Evolutionary conservation across 2,888 invertebrate species (phyloP).

Genomic region (Cryptosula pallasiana): DNA sequence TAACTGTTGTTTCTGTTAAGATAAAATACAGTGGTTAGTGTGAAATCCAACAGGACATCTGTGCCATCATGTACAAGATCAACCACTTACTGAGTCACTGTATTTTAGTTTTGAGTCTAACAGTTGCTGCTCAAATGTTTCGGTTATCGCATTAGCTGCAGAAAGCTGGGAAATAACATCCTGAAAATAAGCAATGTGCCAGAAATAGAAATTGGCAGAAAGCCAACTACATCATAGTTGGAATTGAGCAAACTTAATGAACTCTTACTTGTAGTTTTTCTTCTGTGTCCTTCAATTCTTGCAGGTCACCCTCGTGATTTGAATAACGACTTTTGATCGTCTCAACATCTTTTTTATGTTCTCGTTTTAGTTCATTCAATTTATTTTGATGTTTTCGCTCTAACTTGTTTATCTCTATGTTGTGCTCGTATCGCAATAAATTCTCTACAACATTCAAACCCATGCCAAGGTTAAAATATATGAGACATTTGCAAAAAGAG

Average conservation of each 20-base stretch:
- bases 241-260: too few relatives aligned
- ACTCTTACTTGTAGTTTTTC: conserved; percentile 18
- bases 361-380: conserved; percentile 32
- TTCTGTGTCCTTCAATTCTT: neutral
- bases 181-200: neutral
- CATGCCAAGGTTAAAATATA: neutral
- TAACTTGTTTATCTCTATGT: neutral
- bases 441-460: conserved; percentile 2
- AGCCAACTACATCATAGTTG: too few relatives aligned
- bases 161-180: neutral
- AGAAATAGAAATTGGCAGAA: too few relatives aligned
- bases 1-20: neutral
- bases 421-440: conserved; percentile 4
- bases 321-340: neutral
- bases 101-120: conserved; percentile 16
- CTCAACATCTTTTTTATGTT: conserved; percentile 24
- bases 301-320: neutral
- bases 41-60: too few relatives aligned
- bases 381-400: conserved; percentile 31
- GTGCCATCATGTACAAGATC: too few relatives aligned
- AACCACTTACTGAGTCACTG: conserved; percentile 17
- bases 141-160: neutral
- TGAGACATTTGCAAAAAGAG: neutral
- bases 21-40: too few relatives aligned
- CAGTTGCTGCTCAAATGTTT: neutral